Percentiles rank a stretch among this genome's conserved stretches.
phyloP scores from a whole-genome alignment of 2,888 invertebrate genomes.

The Chloromyia formosa region DNA sequence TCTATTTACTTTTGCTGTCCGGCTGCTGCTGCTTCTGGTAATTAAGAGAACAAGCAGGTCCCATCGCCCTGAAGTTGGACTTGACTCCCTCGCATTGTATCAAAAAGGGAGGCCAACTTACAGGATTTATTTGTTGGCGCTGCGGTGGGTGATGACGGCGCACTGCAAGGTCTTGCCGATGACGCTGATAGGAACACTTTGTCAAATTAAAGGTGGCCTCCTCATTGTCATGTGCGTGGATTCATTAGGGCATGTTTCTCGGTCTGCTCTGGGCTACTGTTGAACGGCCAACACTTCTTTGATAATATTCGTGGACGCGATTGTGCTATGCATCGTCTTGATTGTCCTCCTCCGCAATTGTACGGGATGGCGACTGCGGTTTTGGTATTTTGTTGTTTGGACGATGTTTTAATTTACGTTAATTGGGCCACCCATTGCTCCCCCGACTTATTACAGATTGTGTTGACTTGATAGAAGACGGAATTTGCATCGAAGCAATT shows the following conservation, averaged over 20 bases:
- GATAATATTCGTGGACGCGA: constrained; percentile 22
- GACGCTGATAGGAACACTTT: constrained; percentile 24
- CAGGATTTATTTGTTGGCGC: constrained; percentile 43
- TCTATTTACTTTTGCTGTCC: constrained; percentile 24
- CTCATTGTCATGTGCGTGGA: constrained; percentile 33
- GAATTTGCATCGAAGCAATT: constrained; percentile 35
- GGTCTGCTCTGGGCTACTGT: constrained; percentile 31
- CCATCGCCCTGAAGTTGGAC: not conserved
- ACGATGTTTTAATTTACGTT: constrained; percentile 50
- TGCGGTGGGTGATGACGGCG: constrained; percentile 29
- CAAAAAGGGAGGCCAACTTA: not conserved
- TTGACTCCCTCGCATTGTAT: not conserved
- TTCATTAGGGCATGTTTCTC: constrained; percentile 37
- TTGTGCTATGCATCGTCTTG: constrained; percentile 26
- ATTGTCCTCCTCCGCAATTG: constrained; percentile 30
- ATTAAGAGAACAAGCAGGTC: constrained; percentile 46
- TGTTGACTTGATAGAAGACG: constrained; percentile 5
- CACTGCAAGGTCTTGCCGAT: constrained; percentile 1
- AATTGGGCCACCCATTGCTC: constrained; percentile 50
- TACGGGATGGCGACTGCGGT: not conserved
- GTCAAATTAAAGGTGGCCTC: constrained; percentile 39
- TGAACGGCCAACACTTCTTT: constrained; percentile 22
- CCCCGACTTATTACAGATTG: constrained; percentile 14
- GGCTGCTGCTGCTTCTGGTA: constrained; percentile 19
- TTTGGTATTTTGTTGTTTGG: constrained; percentile 42